phyloP scores from a whole-genome alignment of 2,888 invertebrate genomes.

The Phlogophora meticulosa region DNA sequence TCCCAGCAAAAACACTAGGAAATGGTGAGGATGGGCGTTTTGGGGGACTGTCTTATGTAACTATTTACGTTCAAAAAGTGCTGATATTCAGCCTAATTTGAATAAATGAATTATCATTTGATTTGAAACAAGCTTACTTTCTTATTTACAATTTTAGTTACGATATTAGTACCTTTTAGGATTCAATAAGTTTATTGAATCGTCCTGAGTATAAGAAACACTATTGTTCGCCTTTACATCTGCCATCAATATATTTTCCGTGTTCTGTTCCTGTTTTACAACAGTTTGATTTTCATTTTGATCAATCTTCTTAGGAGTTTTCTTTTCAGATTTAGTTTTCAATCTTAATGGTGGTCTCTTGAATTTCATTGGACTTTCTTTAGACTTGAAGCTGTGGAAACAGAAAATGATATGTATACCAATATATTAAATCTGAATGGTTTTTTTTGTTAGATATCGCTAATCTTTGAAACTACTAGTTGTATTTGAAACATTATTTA shows the following conservation, averaged over 20 bases:
- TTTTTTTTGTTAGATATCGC: too few species aligned
- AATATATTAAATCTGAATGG: too few species aligned
- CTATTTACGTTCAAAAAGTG: too few species aligned
- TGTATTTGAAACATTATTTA: too few species aligned
- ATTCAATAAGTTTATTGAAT: slow-evolving; percentile 79
- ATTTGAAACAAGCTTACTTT: too few species aligned
- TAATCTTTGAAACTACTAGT: too few species aligned
- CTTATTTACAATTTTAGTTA: too few species aligned
- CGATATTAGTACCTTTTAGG: slow-evolving; percentile 78
- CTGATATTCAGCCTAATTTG: too few species aligned
- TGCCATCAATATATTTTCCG: slow-evolving; percentile 39
- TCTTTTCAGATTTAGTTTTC: slow-evolving; percentile 66
- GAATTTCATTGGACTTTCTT: slow-evolving; percentile 76
- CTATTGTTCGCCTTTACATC: slow-evolving; percentile 48
- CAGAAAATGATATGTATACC: slow-evolving; percentile 2
- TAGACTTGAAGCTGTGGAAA: slow-evolving; percentile 74
- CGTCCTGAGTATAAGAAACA: slow-evolving; percentile 66
- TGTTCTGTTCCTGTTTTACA: slow-evolving; percentile 48
- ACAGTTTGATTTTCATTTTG: not conserved
- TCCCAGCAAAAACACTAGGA: too few species aligned
- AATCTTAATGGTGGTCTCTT: slow-evolving; percentile 74
- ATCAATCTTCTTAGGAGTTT: slow-evolving; percentile 42
- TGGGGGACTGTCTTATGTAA: too few species aligned
- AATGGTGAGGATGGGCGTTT: too few species aligned
- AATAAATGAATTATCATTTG: too few species aligned